A percentile compares a stretch with the other conserved stretches of the same genome.
Conservation (phyloP, 2,113 vertebrate species). For the Grus americana region DNA sequence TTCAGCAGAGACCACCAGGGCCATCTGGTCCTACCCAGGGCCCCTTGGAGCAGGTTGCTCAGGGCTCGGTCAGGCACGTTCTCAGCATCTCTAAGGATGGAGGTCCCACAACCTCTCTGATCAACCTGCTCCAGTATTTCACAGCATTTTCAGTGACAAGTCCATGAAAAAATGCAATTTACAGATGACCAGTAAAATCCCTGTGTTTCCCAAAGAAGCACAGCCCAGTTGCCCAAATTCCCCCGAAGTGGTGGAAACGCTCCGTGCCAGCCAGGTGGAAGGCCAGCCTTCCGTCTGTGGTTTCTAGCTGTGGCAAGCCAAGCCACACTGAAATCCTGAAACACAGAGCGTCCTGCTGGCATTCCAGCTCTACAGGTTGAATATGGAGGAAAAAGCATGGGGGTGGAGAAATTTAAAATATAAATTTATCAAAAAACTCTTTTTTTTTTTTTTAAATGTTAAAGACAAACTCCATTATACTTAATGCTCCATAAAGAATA, state of each 20-base stretch:
- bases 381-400: neutral
- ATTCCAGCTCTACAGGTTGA: neutral
- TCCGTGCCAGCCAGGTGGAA: neutral
- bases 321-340: neutral
- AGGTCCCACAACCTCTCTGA: neutral
- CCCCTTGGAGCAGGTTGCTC: neutral
- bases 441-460: neutral
- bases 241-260: neutral
- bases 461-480: neutral
- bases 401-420: neutral
- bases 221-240: neutral
- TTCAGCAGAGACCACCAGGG: neutral
- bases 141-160: neutral
- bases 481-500: neutral
- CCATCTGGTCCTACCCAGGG: neutral
- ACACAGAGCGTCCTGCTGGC: neutral
- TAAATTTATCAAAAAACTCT: fast-evolving
- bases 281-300: neutral
- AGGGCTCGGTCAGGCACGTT: neutral
- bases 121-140: neutral
- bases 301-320: neutral
- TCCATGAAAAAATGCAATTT: neutral
- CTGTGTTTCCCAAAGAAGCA: neutral
- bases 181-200: neutral
- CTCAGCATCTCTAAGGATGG: neutral